phyloP scores from a whole-genome alignment of 2,113 vertebrate genomes.

The Shinisaurus crocodilurus region DNA sequence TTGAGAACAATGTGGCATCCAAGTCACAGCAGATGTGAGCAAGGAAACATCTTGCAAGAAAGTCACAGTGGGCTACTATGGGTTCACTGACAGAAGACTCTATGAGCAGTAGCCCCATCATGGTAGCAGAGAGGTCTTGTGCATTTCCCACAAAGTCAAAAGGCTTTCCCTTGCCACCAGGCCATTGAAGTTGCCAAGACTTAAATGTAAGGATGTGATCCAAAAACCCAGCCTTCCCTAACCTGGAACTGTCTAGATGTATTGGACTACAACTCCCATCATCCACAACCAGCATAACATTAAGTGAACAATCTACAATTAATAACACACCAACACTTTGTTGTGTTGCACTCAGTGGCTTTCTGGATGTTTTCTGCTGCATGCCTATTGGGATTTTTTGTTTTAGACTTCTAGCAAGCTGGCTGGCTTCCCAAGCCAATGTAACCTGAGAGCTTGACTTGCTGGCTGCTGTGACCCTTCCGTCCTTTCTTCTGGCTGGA shows the following conservation, averaged over 20 bases:
- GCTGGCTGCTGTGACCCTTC: background rate
- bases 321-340: background rate
- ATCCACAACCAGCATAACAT: background rate
- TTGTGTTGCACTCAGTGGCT: background rate
- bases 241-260: too few species aligned
- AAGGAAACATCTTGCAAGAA: background rate
- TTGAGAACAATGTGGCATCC: background rate
- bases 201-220: background rate
- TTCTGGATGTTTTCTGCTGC: background rate
- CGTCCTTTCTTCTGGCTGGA: background rate
- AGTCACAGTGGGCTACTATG: background rate
- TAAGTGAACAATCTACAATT: background rate
- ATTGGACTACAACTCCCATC: too few species aligned
- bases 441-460: background rate
- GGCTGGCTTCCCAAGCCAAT: conserved; percentile 3
- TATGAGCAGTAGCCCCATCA: background rate
- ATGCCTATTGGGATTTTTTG: background rate
- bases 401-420: background rate
- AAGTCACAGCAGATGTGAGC: background rate
- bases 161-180: background rate
- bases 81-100: background rate
- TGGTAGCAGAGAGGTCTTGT: background rate
- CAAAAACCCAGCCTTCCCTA: background rate
- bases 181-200: background rate
- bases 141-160: background rate